Evolutionary conservation across 2,797 vertebrate species (phyloP).

Genomic region (Sebastes matsubarae): DNA sequence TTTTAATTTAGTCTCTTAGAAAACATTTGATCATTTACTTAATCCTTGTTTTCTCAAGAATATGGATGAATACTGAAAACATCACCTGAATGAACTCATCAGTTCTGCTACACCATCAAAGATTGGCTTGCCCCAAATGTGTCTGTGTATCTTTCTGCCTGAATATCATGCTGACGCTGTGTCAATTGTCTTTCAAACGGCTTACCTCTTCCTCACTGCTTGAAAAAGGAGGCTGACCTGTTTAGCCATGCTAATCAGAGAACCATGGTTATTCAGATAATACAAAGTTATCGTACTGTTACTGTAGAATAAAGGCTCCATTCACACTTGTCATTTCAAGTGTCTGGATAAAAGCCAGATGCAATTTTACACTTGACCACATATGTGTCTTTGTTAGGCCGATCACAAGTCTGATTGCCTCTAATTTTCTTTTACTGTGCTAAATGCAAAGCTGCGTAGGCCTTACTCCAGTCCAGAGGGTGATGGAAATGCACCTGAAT

Average conservation of each 20-base stretch:
- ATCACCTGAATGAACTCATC: slow-evolving; percentile 8
- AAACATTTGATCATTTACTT: slow-evolving; percentile 24
- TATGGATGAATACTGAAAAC: not conserved
- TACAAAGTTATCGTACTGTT: not conserved
- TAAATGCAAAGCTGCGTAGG: not conserved
- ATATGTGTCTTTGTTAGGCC: not conserved
- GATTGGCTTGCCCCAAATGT: slow-evolving; percentile 10
- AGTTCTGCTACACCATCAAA: not conserved
- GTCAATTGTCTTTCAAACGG: slow-evolving; percentile 16
- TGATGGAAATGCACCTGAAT: not conserved
- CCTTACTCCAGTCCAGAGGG: not conserved
- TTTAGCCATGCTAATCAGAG: not conserved
- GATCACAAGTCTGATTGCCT: not conserved
- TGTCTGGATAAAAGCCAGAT: slow-evolving; percentile 2
- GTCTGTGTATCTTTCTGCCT: slow-evolving; percentile 18
- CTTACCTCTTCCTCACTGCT: slow-evolving; percentile 15
- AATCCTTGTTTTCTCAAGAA: slow-evolving; percentile 3
- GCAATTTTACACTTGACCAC: not conserved
- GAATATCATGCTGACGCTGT: slow-evolving; percentile 28
- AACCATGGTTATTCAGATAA: not conserved
- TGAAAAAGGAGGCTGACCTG: slow-evolving; percentile 1
- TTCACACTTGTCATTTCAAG: not conserved
- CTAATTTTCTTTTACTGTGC: not conserved
- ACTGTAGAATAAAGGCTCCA: not conserved
- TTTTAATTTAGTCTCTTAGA: slow-evolving; percentile 21